phyloP scores from a whole-genome alignment of 2,113 vertebrate genomes.

The Rhinopomastus cyanomelas region DNA sequence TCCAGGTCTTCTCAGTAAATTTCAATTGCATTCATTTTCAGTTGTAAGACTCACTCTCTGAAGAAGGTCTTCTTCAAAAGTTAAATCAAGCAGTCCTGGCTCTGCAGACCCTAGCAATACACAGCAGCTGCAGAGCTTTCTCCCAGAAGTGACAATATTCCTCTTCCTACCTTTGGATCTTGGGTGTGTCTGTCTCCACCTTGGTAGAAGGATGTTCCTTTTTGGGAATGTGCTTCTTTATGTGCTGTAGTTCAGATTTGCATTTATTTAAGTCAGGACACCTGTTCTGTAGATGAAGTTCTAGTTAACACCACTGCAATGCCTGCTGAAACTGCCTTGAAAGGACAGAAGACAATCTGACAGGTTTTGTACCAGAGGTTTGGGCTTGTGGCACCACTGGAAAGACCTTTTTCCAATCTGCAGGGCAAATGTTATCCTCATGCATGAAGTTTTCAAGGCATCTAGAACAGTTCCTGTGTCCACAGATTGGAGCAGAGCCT shows the following conservation, averaged over 20 bases:
- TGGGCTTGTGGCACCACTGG: constrained; percentile 80
- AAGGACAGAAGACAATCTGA: constrained; percentile 77
- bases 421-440: constrained; percentile 82
- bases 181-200: constrained; percentile 30
- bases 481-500: constrained; percentile 80
- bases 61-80: constrained; percentile 79
- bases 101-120: constrained; percentile 48
- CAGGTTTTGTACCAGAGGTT: constrained; percentile 81
- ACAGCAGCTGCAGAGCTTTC: not conserved
- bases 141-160: not conserved
- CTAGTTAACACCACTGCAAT: constrained; percentile 82
- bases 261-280: constrained; percentile 79
- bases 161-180: not conserved
- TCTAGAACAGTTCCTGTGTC: constrained; percentile 80
- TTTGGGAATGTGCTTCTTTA: constrained; percentile 76
- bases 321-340: constrained; percentile 69
- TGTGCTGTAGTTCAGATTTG: constrained; percentile 74
- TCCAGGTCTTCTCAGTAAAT: constrained; percentile 74
- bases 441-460: constrained; percentile 83
- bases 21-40: constrained; percentile 75
- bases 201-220: constrained; percentile 68
- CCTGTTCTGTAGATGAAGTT: constrained; percentile 83
- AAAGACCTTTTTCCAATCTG: constrained; percentile 79
- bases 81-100: constrained; percentile 79
- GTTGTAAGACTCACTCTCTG: constrained; percentile 78